Evolutionary conservation across 2,888 invertebrate species (phyloP), one percentile per base, ranked within the genome.

Genomic region (Limnephilus auricula): DNA sequence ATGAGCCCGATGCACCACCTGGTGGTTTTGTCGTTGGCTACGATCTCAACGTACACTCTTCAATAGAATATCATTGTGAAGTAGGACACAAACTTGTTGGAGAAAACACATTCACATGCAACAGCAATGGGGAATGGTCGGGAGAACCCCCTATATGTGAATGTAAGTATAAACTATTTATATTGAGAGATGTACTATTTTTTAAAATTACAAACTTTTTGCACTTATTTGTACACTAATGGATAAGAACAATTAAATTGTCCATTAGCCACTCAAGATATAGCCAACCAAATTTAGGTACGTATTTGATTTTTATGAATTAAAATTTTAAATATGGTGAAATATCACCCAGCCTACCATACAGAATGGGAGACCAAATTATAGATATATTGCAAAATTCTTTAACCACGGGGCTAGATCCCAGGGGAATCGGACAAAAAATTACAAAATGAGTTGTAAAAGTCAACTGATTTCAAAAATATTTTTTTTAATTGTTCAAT

Each of bases 1-100:
- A 98, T 78, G 98, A 98, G 93, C 99, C 99, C 0, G 97, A 98
- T 94, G 98, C 98, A 0, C 98, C 98, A 0, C 95, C 97, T 0
- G 98, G 98, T 12, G 98, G 98, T 13, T 98, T 97, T 94, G 98
- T 99, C 92, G 98, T 98, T 31, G 98, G 98, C 0, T 98, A 98
- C 94, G 98, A 98, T 94, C 97, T 98, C 94, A 98, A 98, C 94
- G 97, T 99, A 0, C 98, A 98, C 94, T 98, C 98, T 0, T 97
- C 97, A 50, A 98, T 99, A 86, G 97, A 98, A 94, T 99, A 98
- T 95, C 97, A 98, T 94, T 99, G 99, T 94, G 98, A 98, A 94
- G 96, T 97, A 0, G 99, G 99, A 0, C 97, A 98, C 94, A 96
- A 97, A 92, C 95, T 99, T 92, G 96, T 97, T 10, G 98, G 99